These are phyloP conservation scores for Koerneria pararmatus DNA, from an alignment of 2,888 invertebrate species.

Conservation along the genomic window DNA sequence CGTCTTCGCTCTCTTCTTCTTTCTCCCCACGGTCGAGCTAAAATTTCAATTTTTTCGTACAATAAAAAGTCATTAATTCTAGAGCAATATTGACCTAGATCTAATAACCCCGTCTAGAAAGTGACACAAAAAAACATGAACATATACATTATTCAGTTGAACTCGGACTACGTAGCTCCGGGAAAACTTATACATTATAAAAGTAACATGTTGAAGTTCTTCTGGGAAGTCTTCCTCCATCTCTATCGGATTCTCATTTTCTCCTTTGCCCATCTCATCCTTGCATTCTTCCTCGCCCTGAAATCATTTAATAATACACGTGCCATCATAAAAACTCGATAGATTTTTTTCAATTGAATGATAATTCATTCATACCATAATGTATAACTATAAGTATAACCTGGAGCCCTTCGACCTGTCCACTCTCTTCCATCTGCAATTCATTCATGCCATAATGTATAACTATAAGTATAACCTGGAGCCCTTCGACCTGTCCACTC, in stretches of 20 bases:
- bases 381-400: conserved; percentile 17
- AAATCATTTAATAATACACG: background rate
- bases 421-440: conserved; percentile 74
- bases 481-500: conserved; percentile 56
- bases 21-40: too few relatives aligned
- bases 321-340: background rate
- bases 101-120: conserved; percentile 56
- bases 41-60: too few relatives aligned
- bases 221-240: conserved; percentile 50
- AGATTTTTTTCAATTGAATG: background rate
- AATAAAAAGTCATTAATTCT: too few relatives aligned
- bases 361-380: too few relatives aligned
- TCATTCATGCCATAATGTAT: too few relatives aligned
- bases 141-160: background rate
- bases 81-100: too few relatives aligned
- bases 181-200: too few relatives aligned
- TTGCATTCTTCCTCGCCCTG: conserved; percentile 71
- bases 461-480: conserved; percentile 29
- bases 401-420: conserved; percentile 54
- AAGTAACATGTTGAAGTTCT: too few relatives aligned
- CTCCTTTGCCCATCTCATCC: conserved; percentile 62
- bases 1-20: background rate
- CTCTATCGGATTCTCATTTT: conserved; percentile 56
- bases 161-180: too few relatives aligned
- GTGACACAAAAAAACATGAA: conserved; percentile 27